Evolutionary conservation across 1,140 invertebrate species (phyloP), one percentile per base, ranked within the genome.

Genomic region (Heliconius eleuchia): DNA sequence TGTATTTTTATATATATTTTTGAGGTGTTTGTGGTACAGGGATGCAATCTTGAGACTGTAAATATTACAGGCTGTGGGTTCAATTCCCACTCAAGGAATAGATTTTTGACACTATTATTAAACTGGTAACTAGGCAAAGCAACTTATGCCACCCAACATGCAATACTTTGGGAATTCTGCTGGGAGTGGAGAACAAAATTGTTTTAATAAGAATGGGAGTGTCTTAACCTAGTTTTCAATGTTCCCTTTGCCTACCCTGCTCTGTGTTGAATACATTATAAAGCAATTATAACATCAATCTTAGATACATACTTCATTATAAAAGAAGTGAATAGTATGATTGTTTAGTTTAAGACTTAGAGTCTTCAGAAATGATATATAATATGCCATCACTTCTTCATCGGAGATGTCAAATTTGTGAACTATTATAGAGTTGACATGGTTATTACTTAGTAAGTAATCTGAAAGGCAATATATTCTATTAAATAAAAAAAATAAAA

Each of bases 361-460:
- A 0, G 99, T 99, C 94, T 99, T 99, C 77, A 99, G 93, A 92
- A 99, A 99, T 71, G 99, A 99, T 91, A 99, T 99, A 93, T 99
- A 99, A 93, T 99, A 99, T 7, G 99, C 99, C 98, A 99, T 99
- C 3, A 99, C 99, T 96, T 99, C 99, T 95, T 99, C 99, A 95
- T 99, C 99, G 19, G 98, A 99, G 89, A 99, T 99, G 94, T 99
- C 99, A 96, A 99, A 99, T 95, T 99, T 99, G 95, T 99, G 99
- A 57, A 99, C 98, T 91, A 99, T 99, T 88, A 99, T 99, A 52
- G 98, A 99, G 95, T 99, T 99, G 27, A 99, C 99, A 95, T 99
- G 99, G 95, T 99, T 99, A 95, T 99, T 99, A 87, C 99, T 99
- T 23, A 99, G 95, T 77, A 99, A 95, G 95, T 99, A 99, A 97